phyloP scores from a whole-genome alignment of 2,888 invertebrate genomes.

The Acleris literana region DNA sequence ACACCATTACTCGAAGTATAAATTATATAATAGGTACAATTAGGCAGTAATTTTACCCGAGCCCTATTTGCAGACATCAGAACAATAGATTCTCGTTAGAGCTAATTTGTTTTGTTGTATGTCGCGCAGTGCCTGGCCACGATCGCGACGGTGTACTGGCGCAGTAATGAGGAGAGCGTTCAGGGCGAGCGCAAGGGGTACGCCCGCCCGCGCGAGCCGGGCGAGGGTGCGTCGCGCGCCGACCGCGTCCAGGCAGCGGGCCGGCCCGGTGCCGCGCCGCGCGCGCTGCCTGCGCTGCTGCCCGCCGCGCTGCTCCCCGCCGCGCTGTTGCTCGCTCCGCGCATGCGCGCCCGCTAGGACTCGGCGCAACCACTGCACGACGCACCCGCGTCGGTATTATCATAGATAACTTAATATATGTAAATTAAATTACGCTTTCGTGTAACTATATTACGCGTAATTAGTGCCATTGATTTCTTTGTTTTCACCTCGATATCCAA shows the following conservation, averaged over 20 bases:
- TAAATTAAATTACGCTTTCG: conserved; percentile 32
- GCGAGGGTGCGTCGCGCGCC: conserved; percentile 86
- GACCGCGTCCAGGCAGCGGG: conserved; percentile 89
- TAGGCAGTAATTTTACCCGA: not conserved
- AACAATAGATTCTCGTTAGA: conserved; percentile 14
- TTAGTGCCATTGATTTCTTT: conserved; percentile 50
- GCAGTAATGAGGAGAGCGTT: conserved; percentile 94
- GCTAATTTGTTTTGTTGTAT: conserved; percentile 13
- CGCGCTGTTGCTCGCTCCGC: conserved; percentile 19
- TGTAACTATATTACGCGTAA: conserved; percentile 40
- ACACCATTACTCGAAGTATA: no score
- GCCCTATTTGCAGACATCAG: not conserved
- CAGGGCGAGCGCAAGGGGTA: conserved; percentile 90
- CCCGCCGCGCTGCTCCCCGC: conserved; percentile 47
- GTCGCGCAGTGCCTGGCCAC: conserved; percentile 89
- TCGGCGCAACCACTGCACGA: no score
- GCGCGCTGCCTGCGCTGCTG: conserved; percentile 41
- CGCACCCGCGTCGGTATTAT: no score
- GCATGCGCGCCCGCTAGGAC: no score
- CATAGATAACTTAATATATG: conserved; percentile 26
- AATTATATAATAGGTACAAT: not conserved
- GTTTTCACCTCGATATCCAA: conserved; percentile 54
- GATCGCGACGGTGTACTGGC: conserved; percentile 93
- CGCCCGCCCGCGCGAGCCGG: conserved; percentile 90
- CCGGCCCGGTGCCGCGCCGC: conserved; percentile 59